Base-by-base conservation (phyloP, 2,797 vertebrate species). In the Halcyon badia region DNA sequence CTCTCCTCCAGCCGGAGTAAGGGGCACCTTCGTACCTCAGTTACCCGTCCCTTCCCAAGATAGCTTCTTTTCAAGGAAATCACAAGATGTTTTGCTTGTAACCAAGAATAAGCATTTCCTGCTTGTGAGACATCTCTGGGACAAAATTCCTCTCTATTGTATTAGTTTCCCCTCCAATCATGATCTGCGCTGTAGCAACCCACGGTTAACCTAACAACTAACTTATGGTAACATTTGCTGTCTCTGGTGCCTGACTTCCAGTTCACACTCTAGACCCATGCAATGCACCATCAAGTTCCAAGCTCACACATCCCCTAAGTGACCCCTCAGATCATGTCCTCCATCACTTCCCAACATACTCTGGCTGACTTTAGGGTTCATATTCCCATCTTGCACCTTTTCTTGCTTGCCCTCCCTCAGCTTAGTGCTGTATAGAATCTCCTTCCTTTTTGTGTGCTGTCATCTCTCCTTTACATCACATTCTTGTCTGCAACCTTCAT, bases 161-260 rank as follows among this genome's bases (percentile, higher is more conserved):
- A 48, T 48, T 48, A 48, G 5, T 41, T 73, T 73, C 26, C 20
- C 9, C 17, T 5, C 17, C 51, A 15, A 25, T 39, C 16, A 30
- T 4, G 0, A 42, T 17, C 58, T 61, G 37, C 52, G 52, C 60
- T 73, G 48, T 15, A 78, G 71, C 44, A 64, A 75, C 20, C 41
- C 18, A 8, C 14, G 26, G 60, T 76, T 82, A 66, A 85, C 4
- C 5, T n/a, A 70, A 46, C 19, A 89, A 37, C 26, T 52, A 42
- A 48, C 3, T 31, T 33, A 60, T 0, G 30, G 21, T 31, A 54
- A 57, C 1, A 3, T 52, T 42, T 0, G 0, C 12, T 57, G 25
- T 25, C 83, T 51, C 39, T 62, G 21, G 25, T 51, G 51, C 44
- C 66, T 41, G 39, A 68, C 33, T 83, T 33, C 7, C 14, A 30